Evolutionary conservation across 2,888 invertebrate genomes (phyloP).

Genomic region (Coleophora deauratella): DNA sequence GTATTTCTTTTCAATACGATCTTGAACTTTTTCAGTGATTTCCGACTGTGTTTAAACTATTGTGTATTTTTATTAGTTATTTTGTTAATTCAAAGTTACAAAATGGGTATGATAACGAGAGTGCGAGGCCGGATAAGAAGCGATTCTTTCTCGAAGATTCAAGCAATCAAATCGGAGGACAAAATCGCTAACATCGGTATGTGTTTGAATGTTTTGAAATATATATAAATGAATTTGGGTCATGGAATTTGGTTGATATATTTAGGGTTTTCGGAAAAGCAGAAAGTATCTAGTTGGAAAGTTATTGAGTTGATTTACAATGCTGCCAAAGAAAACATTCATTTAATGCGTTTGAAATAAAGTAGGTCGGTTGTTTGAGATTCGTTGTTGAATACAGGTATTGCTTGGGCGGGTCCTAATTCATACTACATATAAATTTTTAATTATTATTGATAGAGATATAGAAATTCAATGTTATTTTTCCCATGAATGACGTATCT

Average conservation of each 20-base stretch:
- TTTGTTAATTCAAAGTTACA: constrained; percentile 5
- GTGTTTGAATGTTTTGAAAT: constrained; percentile 1
- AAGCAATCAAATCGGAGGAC: constrained; percentile 76
- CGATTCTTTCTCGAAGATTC: constrained; percentile 77
- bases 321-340: too few species aligned
- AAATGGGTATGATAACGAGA: constrained; percentile 82
- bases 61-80: constrained; percentile 1
- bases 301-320: too few species aligned
- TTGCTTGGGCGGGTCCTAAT: too few species aligned
- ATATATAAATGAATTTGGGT: background rate
- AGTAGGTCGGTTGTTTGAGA: too few species aligned
- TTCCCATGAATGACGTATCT: too few species aligned
- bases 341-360: too few species aligned
- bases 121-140: constrained; percentile 79
- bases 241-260: constrained; percentile 1
- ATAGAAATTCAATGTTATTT: too few species aligned
- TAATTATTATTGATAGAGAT: too few species aligned
- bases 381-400: too few species aligned
- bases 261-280: background rate
- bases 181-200: constrained; percentile 81
- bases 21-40: background rate
- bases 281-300: background rate
- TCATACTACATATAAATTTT: too few species aligned
- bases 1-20: background rate
- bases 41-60: background rate